Conservation (phyloP, 1,140 invertebrate species). For the Psilanteris sp. region DNA sequence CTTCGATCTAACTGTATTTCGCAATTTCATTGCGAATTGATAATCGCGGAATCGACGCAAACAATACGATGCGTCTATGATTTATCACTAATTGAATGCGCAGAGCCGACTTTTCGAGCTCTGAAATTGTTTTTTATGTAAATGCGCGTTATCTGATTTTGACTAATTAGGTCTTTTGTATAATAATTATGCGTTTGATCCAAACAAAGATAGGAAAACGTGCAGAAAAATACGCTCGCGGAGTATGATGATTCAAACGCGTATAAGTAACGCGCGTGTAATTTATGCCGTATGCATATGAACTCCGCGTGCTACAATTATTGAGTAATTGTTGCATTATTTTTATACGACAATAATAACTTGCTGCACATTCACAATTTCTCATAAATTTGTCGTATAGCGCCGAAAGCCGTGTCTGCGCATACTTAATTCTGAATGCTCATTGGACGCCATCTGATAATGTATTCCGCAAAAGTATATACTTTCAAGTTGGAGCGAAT, state of each 20-base stretch:
- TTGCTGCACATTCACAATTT: constrained; percentile 14
- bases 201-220: constrained; percentile 7
- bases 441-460: too few relatives aligned
- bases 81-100: too few relatives aligned
- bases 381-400: constrained; percentile 10
- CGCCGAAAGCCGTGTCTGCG: constrained; percentile 37
- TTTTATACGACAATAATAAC: constrained; percentile 13
- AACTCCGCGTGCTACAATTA: constrained; percentile 25
- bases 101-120: too few relatives aligned
- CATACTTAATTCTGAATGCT: too few relatives aligned
- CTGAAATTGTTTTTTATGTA: too few relatives aligned
- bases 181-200: background rate
- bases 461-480: too few relatives aligned
- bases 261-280: constrained; percentile 2
- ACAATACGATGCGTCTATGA: too few relatives aligned
- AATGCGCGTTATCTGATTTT: too few relatives aligned
- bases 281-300: constrained; percentile 9
- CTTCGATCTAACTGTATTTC: too few relatives aligned
- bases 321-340: constrained; percentile 35
- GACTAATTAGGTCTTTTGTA: background rate
- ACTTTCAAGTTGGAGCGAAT: too few relatives aligned
- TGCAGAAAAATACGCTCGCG: constrained; percentile 8
- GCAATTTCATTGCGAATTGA: too few relatives aligned
- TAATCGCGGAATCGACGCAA: too few relatives aligned
- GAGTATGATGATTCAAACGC: constrained; percentile 5